These are phyloP conservation scores for Aphidoletes aphidimyza DNA, from an alignment of 2,888 invertebrate species.

Conservation along the genomic window DNA sequence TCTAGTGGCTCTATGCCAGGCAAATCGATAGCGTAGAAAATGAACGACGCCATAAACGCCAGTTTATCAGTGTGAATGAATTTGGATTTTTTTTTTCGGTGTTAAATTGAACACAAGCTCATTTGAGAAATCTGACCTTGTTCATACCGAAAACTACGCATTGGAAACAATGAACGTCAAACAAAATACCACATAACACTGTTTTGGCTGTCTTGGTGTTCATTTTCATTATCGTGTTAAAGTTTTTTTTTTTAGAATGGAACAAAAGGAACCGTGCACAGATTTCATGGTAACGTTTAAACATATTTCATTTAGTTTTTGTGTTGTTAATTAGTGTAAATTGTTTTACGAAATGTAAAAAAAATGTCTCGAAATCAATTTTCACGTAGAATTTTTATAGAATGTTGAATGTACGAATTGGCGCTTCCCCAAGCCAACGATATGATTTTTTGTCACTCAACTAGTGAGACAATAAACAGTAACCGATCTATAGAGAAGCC, in stretches of 20 bases:
- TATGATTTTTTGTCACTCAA: too few relatives aligned
- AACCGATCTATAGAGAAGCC: background rate
- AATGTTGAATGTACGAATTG: too few relatives aligned
- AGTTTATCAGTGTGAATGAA: background rate
- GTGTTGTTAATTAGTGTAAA: constrained; percentile 5
- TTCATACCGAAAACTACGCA: background rate
- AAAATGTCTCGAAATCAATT: background rate
- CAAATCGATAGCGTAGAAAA: background rate
- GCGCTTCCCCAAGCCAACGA: too few relatives aligned
- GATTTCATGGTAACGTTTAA: background rate
- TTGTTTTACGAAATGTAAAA: background rate
- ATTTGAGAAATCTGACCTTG: constrained; percentile 14
- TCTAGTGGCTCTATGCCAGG: background rate
- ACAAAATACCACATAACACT: background rate
- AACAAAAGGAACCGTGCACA: background rate
- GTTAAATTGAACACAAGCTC: background rate
- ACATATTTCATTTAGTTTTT: too few relatives aligned
- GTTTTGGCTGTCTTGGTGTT: background rate
- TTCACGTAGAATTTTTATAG: background rate
- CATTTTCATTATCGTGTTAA: background rate
- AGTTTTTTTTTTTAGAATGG: constrained; percentile 25
- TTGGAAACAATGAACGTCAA: constrained; percentile 6
- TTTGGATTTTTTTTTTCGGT: too few relatives aligned
- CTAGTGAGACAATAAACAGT: background rate
- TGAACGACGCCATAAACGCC: background rate